Evolutionary conservation across 2,797 vertebrate species (phyloP), one percentile per base, ranked within the genome.

Genomic region (Melopsittacus undulatus): DNA sequence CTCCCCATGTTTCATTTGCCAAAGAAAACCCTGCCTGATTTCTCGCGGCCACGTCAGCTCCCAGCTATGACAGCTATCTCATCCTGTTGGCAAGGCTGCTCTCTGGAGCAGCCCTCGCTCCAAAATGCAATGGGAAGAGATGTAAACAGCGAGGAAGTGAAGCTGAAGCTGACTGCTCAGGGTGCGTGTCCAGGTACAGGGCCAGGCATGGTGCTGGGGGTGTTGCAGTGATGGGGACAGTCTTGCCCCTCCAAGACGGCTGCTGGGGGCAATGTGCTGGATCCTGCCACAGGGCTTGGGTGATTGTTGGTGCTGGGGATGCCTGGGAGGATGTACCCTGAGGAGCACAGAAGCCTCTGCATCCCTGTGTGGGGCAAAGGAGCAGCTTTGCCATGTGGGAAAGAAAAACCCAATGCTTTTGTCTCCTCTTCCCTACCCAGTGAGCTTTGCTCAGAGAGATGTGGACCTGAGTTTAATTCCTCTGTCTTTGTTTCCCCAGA

Each of bases 401-500:
- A 62, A 51, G 12, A 32, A 54, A 75, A 89, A 9, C 6, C 13
- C 22, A 15, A 20, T 0, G 7, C 29, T 68, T 45, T 61, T 8
- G 16, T 46, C 36, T 24, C 3, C 19, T 38, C 8, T 45, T 22
- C 42, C 16, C 7, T 52, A 13, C 10, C 13, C 0, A 0, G 11
- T 62, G 43, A 62, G 22, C 38, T 73, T 18, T n/a, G 7, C 29
- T 54, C 24, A 2, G 30, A 5, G 61, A 43, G 32, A 11, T 3
- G 2, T 2, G 3, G 85, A 51, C 17, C 46, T 67, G 85, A 43
- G 22, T 17, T 27, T 52, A 46, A 54, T 40, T 75, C 34, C 46
- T 85, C 29, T 82, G 76, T 95, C 63, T 93, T 69, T 97, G 68
- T 67, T 67, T 92, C 70, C 56, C 20, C 96, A 99, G 99, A 99